These are phyloP conservation scores for Itoplectis maculator DNA, from an alignment of 2,888 invertebrate species.

Conservation along the genomic window DNA sequence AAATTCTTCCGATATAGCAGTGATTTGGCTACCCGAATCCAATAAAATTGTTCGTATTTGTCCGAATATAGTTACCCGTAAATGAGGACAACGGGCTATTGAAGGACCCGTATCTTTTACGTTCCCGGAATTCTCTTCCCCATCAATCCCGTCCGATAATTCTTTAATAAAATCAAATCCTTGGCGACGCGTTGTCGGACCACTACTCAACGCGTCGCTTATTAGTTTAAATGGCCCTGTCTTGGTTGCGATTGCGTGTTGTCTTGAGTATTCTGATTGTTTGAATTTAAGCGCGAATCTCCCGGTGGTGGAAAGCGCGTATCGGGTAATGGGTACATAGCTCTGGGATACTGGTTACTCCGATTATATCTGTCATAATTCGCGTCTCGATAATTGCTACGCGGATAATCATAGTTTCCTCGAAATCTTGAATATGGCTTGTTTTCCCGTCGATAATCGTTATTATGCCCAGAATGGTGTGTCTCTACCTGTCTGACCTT, in stretches of 20 bases:
- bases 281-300: background rate
- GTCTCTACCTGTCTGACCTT: background rate
- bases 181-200: constrained; percentile 44
- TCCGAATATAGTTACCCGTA: background rate
- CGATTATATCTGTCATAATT: too few species aligned
- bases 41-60: background rate
- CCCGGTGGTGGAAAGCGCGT: too few species aligned
- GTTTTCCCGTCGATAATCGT: background rate
- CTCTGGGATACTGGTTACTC: too few species aligned
- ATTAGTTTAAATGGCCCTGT: constrained; percentile 58
- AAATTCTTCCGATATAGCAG: constrained; percentile 42
- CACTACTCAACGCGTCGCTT: constrained; percentile 45
- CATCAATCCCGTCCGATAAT: background rate
- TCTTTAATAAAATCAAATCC: constrained; percentile 20
- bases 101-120: background rate
- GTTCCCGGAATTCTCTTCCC: background rate
- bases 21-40: constrained; percentile 53
- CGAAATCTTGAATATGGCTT: background rate
- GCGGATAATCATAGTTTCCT: too few species aligned
- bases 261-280: background rate
- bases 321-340: too few species aligned
- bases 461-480: background rate
- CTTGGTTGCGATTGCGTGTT: too few species aligned
- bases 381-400: too few species aligned
- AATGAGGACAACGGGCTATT: constrained; percentile 8